A percentile compares a stretch with the other conserved stretches of the same genome.
phyloP scores from a whole-genome alignment of 1,140 invertebrate genomes.

The Zeugodacus cucurbitae region DNA sequence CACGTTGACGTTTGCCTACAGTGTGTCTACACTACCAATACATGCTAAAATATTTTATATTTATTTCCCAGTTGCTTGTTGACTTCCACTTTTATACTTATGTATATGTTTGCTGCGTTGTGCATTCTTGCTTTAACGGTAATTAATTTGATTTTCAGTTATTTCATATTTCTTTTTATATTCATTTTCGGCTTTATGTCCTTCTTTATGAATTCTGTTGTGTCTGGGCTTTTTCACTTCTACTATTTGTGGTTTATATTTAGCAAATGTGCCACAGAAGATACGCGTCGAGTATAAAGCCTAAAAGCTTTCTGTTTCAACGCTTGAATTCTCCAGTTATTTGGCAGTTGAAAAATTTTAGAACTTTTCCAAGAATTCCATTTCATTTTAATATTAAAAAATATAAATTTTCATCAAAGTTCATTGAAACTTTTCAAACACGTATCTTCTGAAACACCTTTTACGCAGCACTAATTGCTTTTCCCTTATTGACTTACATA shows the following conservation, averaged over 20 bases:
- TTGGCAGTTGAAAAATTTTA: no score
- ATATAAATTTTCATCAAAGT: no score
- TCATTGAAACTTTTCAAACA: no score
- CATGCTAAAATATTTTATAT: background rate
- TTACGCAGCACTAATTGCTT: no score
- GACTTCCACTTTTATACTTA: background rate
- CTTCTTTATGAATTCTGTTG: background rate
- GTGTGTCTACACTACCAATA: background rate
- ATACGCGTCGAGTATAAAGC: background rate
- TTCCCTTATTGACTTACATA: no score
- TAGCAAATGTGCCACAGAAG: background rate
- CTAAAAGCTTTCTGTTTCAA: no score
- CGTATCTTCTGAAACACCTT: no score
- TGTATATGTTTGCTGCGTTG: background rate
- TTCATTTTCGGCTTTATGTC: background rate
- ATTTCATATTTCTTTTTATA: background rate
- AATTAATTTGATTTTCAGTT: background rate
- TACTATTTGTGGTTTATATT: background rate
- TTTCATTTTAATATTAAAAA: no score
- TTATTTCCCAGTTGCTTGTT: conserved; percentile 1
- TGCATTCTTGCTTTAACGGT: background rate
- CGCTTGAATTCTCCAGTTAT: no score
- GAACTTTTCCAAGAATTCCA: no score
- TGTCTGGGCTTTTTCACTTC: background rate
- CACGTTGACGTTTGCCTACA: background rate